Conservation (phyloP, 2,113 vertebrate species). For the Oreamnos americanus region DNA sequence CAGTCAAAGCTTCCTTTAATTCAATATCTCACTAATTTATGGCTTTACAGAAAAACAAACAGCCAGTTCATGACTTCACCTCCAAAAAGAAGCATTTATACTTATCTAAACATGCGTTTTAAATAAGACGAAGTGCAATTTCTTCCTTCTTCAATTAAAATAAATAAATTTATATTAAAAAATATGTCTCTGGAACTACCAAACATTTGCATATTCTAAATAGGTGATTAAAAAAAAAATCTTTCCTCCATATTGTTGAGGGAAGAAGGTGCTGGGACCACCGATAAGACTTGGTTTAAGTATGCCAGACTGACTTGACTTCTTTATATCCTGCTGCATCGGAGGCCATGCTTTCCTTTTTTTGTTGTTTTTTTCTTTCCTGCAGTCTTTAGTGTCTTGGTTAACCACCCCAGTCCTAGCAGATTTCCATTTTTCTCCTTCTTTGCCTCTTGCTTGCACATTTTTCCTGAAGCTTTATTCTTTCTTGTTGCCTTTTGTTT, state of each 20-base stretch:
- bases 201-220: background rate
- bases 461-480: background rate
- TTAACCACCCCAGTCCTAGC: background rate
- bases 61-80: background rate
- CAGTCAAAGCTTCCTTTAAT: background rate
- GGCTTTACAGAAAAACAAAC: slow-evolving; percentile 6
- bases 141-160: background rate
- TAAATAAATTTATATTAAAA: background rate
- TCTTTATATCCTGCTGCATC: background rate
- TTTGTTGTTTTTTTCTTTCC: background rate
- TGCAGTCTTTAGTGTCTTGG: background rate
- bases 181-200: background rate
- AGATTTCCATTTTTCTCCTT: background rate
- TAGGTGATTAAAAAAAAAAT: background rate
- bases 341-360: background rate
- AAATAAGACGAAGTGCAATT: background rate
- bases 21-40: background rate
- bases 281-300: background rate
- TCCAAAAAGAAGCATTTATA: background rate
- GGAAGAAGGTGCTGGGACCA: background rate
- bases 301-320: background rate
- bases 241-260: background rate
- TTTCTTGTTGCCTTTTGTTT: slow-evolving; percentile 16
- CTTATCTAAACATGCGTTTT: background rate
- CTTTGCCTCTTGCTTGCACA: background rate